phyloP scores from a whole-genome alignment of 2,888 invertebrate genomes.

The Netelia inedita region DNA sequence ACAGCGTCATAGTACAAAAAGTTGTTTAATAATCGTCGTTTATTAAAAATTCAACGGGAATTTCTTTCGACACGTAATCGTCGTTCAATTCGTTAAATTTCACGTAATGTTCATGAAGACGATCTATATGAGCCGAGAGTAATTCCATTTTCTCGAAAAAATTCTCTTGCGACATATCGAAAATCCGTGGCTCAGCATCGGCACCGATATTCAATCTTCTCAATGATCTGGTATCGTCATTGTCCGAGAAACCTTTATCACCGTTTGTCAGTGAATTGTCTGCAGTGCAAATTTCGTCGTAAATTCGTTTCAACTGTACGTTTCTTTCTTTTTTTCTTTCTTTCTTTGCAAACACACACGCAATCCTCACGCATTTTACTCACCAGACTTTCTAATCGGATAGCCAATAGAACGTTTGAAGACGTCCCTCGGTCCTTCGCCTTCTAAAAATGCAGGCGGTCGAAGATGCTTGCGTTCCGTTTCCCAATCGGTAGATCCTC shows the following conservation, averaged over 20 bases:
- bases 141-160: conserved; percentile 68
- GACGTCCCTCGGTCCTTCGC: not conserved
- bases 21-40: not conserved
- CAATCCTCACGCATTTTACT: conserved; percentile 25
- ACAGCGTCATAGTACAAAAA: not conserved
- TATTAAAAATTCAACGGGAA: conserved; percentile 36
- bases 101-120: conserved; percentile 67
- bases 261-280: conserved; percentile 13
- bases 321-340: not conserved
- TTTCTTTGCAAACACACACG: conserved; percentile 5
- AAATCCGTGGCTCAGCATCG: not conserved
- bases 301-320: too few species aligned
- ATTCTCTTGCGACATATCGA: conserved; percentile 12
- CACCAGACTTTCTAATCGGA: conserved; percentile 26
- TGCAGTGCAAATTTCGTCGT: conserved; percentile 28
- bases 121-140: conserved; percentile 66
- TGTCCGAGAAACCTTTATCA: conserved; percentile 13
- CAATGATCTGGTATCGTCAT: conserved; percentile 14
- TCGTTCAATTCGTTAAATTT: conserved; percentile 65
- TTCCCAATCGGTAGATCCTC: too few species aligned
- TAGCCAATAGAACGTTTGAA: conserved; percentile 35
- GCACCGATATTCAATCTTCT: not conserved
- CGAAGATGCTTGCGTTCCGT: not conserved
- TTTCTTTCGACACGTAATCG: conserved; percentile 71
- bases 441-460: not conserved